Percentiles rank a stretch among this genome's conserved stretches.
Conservation (phyloP, 2,113 vertebrate species). For the Eudorcas thomsonii region DNA sequence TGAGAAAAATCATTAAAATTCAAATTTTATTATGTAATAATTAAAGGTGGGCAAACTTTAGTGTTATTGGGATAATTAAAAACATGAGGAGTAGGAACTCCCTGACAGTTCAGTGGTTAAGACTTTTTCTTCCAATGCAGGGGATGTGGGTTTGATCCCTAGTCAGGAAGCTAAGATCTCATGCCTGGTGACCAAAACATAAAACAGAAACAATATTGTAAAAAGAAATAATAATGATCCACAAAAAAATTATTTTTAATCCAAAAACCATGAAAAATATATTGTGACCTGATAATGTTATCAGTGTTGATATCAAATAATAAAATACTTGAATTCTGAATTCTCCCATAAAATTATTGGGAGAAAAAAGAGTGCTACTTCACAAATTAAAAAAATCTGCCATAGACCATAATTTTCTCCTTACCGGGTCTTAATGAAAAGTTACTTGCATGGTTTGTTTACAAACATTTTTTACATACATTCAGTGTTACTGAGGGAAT, state of each 20-base stretch:
- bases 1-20: background rate
- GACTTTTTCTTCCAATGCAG: background rate
- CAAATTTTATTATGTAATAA: background rate
- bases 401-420: background rate
- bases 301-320: background rate
- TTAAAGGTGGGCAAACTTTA: background rate
- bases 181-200: background rate
- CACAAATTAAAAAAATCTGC: background rate
- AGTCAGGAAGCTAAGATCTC: background rate
- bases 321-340: conserved; percentile 4
- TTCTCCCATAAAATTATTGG: background rate
- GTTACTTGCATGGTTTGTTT: background rate
- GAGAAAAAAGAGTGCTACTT: background rate
- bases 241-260: background rate
- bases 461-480: background rate
- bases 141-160: background rate
- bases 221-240: background rate
- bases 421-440: background rate
- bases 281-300: background rate
- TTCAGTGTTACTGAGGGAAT: background rate
- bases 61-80: background rate
- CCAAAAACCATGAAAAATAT: background rate
- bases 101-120: background rate
- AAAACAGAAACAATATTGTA: background rate
- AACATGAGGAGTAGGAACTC: background rate